Evolutionary conservation across 2,797 vertebrate species (phyloP).

Genomic region (Nothura maculosa): DNA sequence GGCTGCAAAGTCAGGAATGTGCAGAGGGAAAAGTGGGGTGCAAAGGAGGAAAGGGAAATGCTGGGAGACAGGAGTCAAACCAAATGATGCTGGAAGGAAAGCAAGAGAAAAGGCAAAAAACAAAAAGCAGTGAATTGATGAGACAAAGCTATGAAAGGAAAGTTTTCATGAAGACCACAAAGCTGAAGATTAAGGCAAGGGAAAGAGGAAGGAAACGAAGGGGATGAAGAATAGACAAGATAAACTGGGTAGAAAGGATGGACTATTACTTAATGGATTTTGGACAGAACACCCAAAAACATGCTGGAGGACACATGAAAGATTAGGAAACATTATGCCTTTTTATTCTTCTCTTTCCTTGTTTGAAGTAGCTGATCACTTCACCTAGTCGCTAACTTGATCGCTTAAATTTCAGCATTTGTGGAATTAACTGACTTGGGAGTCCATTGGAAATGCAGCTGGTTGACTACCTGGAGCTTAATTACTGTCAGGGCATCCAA

Average conservation of each 20-base stretch:
- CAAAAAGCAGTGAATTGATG: no score
- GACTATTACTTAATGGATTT: background rate
- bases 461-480: background rate
- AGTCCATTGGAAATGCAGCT: background rate
- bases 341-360: rapidly evolving
- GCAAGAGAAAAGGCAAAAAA: background rate
- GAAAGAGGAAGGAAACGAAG: background rate
- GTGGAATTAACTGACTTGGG: background rate
- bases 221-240: background rate
- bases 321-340: background rate
- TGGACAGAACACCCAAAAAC: background rate
- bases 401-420: background rate
- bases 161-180: background rate
- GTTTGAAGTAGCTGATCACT: background rate
- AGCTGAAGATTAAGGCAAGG: background rate
- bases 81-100: background rate
- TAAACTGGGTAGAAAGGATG: background rate
- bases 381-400: background rate
- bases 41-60: background rate
- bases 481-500: background rate
- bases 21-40: background rate
- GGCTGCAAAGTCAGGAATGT: background rate
- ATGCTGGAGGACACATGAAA: background rate
- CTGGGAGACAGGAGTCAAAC: background rate
- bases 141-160: background rate